Conservation (phyloP, 2,888 invertebrate species). For the Bellardia bayeri region DNA sequence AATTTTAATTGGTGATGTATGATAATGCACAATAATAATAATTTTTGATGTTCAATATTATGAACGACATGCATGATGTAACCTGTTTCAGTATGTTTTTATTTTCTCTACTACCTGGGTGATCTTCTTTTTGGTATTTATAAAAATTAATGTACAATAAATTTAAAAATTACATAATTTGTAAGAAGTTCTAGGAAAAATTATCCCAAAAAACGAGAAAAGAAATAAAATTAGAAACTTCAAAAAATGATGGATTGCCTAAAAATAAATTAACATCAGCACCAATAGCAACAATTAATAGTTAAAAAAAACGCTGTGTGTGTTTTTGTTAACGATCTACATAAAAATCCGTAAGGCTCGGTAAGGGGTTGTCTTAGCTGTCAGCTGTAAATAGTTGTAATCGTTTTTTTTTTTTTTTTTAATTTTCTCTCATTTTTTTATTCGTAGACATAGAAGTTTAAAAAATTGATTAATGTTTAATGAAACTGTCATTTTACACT, state of each 20-base stretch:
- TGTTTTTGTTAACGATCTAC: neutral
- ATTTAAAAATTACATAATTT: constrained; percentile 68
- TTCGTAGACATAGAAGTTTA: neutral
- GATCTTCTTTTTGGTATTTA: constrained; percentile 41
- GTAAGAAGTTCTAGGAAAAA: constrained; percentile 42
- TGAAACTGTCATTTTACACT: constrained; percentile 70
- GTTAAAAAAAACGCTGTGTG: neutral
- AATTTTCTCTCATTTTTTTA: constrained; percentile 48
- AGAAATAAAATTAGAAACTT: constrained; percentile 26
- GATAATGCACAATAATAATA: constrained; percentile 37
- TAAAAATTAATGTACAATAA: constrained; percentile 38
- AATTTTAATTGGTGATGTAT: constrained; percentile 47
- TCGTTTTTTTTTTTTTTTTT: constrained; percentile 52
- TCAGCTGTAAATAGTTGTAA: constrained; percentile 70
- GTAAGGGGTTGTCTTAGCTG: constrained; percentile 66
- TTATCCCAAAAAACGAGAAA: neutral
- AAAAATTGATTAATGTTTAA: constrained; percentile 65
- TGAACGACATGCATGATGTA: constrained; percentile 60
- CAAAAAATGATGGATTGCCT: constrained; percentile 67
- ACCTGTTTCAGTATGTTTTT: constrained; percentile 44
- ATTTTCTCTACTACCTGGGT: constrained; percentile 56
- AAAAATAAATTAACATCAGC: constrained; percentile 62
- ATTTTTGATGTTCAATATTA: constrained; percentile 44
- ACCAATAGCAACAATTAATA: constrained; percentile 16
- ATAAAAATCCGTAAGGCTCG: constrained; percentile 16